phyloP scores from a whole-genome alignment of 2,113 vertebrate genomes.

The Gambusia affinis region DNA sequence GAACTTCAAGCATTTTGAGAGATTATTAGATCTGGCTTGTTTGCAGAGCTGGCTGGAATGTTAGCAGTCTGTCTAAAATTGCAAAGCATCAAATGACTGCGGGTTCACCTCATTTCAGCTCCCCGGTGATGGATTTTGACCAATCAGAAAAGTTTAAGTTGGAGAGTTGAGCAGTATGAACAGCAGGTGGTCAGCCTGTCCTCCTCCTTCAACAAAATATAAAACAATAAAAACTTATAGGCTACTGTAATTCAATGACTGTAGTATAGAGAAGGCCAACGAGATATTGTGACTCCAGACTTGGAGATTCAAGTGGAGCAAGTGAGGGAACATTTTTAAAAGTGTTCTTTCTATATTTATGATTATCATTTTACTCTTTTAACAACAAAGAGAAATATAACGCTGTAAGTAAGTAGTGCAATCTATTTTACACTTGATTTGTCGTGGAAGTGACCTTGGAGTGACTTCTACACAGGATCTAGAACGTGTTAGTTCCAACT shows the following conservation, averaged over 20 bases:
- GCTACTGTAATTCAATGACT: neutral
- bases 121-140: slow-evolving; percentile 13
- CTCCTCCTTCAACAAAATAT: slow-evolving; percentile 3
- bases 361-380: too few relatives aligned
- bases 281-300: neutral
- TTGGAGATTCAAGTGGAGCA: neutral
- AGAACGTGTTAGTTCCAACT: too few relatives aligned
- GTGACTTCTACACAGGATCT: too few relatives aligned
- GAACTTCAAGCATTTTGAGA: slow-evolving; percentile 51
- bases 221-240: neutral
- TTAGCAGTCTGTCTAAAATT: slow-evolving; percentile 28
- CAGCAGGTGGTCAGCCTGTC: slow-evolving; percentile 5
- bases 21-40: slow-evolving; percentile 53
- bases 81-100: slow-evolving; percentile 28
- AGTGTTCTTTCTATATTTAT: too few relatives aligned
- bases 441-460: too few relatives aligned
- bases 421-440: too few relatives aligned
- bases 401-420: too few relatives aligned
- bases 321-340: neutral
- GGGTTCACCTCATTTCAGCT: slow-evolving; percentile 29
- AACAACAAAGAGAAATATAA: too few relatives aligned
- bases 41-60: slow-evolving; percentile 29
- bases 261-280: neutral
- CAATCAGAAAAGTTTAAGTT: slow-evolving; percentile 4
- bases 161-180: slow-evolving; percentile 6